Evolutionary conservation across 2,113 vertebrate species (phyloP), one percentile per base, ranked within the genome.

Genomic region (Corapipo altera): DNA sequence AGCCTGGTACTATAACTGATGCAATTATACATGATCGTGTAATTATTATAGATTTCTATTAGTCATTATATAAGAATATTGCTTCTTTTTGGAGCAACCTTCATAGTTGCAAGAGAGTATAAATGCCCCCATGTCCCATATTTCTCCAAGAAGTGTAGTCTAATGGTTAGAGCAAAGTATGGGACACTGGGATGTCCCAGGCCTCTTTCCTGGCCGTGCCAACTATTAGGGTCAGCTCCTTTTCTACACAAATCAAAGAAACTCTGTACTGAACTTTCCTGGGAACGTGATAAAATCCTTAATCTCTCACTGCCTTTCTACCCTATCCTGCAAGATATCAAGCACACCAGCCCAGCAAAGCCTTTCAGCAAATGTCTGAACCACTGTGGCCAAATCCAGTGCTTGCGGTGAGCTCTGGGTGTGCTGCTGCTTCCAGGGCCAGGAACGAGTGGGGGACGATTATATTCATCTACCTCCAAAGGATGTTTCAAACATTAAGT

Each of bases 401-500:
- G 52, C 44, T 87, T 6, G 74, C 9, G 3, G 27, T 64, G 35
- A 71, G 73, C 37, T 19, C 43, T 0, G 30, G 52, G 44, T 9
- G 26, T 8, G 1, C 83, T 64, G 77, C 81, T 23, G 1, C 41
- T 72, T 15, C 88, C 85, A 85, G 90, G 41, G 85, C 72, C 88
- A 92, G 95, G 79, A 88, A 88, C 12, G 88, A 92, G 88, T 77
- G 61, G 79, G 81, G 95, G 76, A n/a, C 0, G 1, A 26, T 33
- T 11, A 4, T 6, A 28, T 35, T 20, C 88, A 73, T 71, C 90
- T 27, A 54, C 92, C 86, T 87, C 76, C 59, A 3, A 54, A 81
- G 82, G 73, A 93, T 85, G 52, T 78, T 94, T 94, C 91, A 61
- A 92, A 72, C 73, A 78, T 95, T 46, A 75, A 92, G 88, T 86